phyloP scores from a whole-genome alignment of 2,113 vertebrate species.

The Pseudopipra pipra region DNA sequence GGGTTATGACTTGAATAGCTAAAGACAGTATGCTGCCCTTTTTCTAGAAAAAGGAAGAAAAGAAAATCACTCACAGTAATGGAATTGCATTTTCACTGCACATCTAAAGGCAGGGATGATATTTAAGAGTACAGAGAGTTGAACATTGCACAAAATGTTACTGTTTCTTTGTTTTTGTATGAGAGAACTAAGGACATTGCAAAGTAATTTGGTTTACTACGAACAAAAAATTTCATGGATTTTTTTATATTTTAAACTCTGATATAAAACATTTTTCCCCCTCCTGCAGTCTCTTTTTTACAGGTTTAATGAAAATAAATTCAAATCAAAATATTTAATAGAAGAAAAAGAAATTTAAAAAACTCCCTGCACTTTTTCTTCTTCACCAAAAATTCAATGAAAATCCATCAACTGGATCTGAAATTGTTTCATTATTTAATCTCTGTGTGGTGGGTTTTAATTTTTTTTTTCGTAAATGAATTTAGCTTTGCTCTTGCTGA shows the following conservation, averaged over 20 bases:
- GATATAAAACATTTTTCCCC: not conserved
- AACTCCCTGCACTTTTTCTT: not conserved
- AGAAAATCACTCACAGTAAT: not conserved
- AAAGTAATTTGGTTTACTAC: not conserved
- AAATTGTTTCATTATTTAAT: not conserved
- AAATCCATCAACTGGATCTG: not conserved
- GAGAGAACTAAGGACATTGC: not conserved
- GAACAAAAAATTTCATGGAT: not conserved
- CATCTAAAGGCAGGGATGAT: not conserved
- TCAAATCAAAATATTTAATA: not conserved
- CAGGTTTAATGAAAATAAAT: not conserved
- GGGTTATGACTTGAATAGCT: not conserved
- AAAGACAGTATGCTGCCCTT: not conserved
- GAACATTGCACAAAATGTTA: not conserved
- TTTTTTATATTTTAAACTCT: not conserved
- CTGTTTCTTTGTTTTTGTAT: fast-evolving
- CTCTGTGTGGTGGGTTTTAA: not conserved
- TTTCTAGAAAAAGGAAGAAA: not conserved
- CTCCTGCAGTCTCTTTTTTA: not conserved
- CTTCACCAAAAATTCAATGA: not conserved
- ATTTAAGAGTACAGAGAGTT: not conserved
- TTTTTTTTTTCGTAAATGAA: not conserved
- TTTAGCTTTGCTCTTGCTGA: not conserved
- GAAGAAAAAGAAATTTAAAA: fast-evolving
- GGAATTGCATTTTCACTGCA: not conserved